A percentile compares a stretch with the other conserved stretches of the same genome.
Conservation (phyloP, 2,888 invertebrate genomes). For the Operophtera brumata region DNA sequence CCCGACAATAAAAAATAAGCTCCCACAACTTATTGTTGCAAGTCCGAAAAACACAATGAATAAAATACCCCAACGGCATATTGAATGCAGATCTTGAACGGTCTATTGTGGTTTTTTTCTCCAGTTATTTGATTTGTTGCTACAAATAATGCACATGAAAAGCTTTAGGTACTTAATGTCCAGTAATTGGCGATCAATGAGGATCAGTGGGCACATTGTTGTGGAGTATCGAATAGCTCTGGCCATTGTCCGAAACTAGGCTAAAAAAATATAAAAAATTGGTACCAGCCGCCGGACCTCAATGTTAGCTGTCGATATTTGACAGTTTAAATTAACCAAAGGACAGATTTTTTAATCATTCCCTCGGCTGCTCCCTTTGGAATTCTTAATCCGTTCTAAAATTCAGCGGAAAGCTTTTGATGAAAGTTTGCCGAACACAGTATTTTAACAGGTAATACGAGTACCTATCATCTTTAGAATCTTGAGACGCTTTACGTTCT, state of each 20-base stretch:
- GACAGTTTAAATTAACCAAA: constrained; percentile 51
- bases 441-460: background rate
- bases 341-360: constrained; percentile 13
- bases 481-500: too few relatives aligned
- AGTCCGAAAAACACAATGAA: constrained; percentile 60
- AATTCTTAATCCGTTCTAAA: constrained; percentile 12
- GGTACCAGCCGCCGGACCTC: constrained; percentile 60
- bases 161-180: constrained; percentile 80
- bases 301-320: constrained; percentile 62
- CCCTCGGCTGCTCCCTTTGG: constrained; percentile 15
- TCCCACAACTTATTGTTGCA: constrained; percentile 52
- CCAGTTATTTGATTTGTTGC: constrained; percentile 74
- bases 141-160: constrained; percentile 76
- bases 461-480: too few relatives aligned
- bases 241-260: constrained; percentile 62
- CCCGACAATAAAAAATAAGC: constrained; percentile 48
- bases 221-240: constrained; percentile 64
- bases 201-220: constrained; percentile 81
- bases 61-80: constrained; percentile 58
- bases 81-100: constrained; percentile 70
- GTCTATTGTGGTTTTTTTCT: constrained; percentile 65
- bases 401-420: background rate
- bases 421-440: background rate
- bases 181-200: constrained; percentile 81
- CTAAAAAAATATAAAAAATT: constrained; percentile 65